Conservation (phyloP, 2,797 vertebrate genomes). For the Streptopelia turtur region DNA sequence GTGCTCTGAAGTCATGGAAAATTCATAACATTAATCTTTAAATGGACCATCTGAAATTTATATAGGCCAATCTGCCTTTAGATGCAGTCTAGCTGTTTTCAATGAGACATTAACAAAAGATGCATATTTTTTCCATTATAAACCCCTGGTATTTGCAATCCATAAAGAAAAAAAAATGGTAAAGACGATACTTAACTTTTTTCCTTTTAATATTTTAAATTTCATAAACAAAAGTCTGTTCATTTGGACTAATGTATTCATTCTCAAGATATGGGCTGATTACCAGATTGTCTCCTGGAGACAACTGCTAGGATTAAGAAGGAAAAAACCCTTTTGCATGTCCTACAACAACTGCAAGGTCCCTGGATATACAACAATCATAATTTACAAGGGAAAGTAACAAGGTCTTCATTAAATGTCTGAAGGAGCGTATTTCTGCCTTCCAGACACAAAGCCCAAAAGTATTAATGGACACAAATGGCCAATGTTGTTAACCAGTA, state of each 20-base stretch:
- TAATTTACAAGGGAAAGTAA: not conserved
- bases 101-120: not conserved
- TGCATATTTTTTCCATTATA: not conserved
- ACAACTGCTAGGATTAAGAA: not conserved
- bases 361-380: not conserved
- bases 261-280: not conserved
- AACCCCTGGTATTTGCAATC: not conserved
- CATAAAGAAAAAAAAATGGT: not conserved
- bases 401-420: not conserved
- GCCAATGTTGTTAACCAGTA: not conserved
- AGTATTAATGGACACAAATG: not conserved
- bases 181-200: not conserved
- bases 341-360: not conserved
- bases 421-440: not conserved
- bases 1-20: slow-evolving; percentile 13
- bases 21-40: slow-evolving; percentile 54
- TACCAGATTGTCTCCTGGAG: not conserved
- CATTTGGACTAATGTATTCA: not conserved
- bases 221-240: not conserved
- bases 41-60: slow-evolving; percentile 28
- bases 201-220: not conserved
- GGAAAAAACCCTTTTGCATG: not conserved
- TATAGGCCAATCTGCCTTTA: slow-evolving; percentile 39
- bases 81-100: not conserved
- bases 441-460: not conserved